Evolutionary conservation across 2,797 vertebrate genomes (phyloP).

Genomic region (Capromys pilorides): DNA sequence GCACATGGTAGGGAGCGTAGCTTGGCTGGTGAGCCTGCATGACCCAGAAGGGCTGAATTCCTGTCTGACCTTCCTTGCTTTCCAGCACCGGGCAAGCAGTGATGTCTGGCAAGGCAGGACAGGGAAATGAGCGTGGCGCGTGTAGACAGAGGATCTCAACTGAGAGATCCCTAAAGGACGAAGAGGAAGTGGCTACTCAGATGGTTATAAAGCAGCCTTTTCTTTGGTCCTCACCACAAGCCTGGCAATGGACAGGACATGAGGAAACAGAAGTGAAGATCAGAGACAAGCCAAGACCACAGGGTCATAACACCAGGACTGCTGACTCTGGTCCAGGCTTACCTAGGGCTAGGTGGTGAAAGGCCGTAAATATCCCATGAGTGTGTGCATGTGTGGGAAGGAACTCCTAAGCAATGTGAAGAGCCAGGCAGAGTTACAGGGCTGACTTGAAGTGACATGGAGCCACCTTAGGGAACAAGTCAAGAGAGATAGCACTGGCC

Average conservation of each 20-base stretch:
- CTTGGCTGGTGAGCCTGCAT: neutral
- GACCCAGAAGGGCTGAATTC: neutral
- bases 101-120: neutral
- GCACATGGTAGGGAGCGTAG: neutral
- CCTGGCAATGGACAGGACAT: neutral
- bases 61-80: neutral
- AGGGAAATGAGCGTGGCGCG: fast-evolving
- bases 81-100: neutral
- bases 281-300: neutral
- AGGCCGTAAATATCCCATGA: neutral
- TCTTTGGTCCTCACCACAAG: neutral
- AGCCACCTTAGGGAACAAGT: neutral
- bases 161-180: neutral
- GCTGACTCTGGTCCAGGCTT: neutral
- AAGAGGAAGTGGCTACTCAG: neutral
- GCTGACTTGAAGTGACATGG: neutral
- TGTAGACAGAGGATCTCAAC: neutral
- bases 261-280: neutral
- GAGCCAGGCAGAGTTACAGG: neutral
- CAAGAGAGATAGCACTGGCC: neutral
- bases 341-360: neutral
- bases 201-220: neutral
- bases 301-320: neutral
- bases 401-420: neutral
- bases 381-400: neutral